A percentile compares a stretch with the other conserved stretches of the same genome.
phyloP scores from a whole-genome alignment of 1,140 invertebrate species.

The Psilanteris sp. region DNA sequence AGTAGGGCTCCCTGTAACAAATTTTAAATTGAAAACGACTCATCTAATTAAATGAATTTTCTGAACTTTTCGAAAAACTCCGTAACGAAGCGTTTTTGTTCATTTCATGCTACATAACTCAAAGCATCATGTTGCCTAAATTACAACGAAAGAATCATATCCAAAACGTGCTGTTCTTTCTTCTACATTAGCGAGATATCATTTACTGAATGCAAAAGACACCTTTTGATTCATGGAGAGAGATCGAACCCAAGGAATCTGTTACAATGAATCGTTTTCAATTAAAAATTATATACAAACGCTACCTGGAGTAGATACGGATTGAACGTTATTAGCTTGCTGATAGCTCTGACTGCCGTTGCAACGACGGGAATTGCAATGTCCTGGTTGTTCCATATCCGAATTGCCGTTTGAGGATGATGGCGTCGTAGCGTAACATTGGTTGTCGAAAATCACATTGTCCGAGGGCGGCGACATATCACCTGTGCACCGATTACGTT shows the following conservation, averaged over 20 bases:
- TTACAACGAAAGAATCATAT: slow-evolving; percentile 46
- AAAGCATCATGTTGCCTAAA: slow-evolving; percentile 54
- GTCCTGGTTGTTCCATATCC: slow-evolving; percentile 87
- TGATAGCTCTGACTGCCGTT: slow-evolving; percentile 76
- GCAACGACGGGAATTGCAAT: slow-evolving; percentile 82
- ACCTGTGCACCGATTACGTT: slow-evolving; percentile 84
- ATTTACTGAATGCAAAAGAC: slow-evolving; percentile 30
- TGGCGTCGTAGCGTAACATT: slow-evolving; percentile 95
- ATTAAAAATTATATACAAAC: slow-evolving; percentile 50
- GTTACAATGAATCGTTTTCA: slow-evolving; percentile 53
- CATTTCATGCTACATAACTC: slow-evolving; percentile 57
- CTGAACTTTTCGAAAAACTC: slow-evolving; percentile 29
- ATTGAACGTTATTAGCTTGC: slow-evolving; percentile 80
- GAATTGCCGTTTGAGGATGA: slow-evolving; percentile 94
- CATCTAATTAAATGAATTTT: background rate
- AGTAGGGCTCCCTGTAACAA: slow-evolving; percentile 84
- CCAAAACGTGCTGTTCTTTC: slow-evolving; percentile 49
- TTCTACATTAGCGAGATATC: slow-evolving; percentile 35
- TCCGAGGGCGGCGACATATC: slow-evolving; percentile 93
- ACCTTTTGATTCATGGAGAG: slow-evolving; percentile 35
- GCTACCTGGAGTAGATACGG: slow-evolving; percentile 85
- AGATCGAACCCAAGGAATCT: slow-evolving; percentile 30
- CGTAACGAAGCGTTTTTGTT: slow-evolving; percentile 32
- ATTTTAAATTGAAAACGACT: slow-evolving; percentile 59
- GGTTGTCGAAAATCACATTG: slow-evolving; percentile 95